Percentiles rank a stretch among this genome's conserved stretches.
These are phyloP conservation scores for Sphaerophoria rueppellii DNA, from an alignment of 2,888 invertebrate species.

Conservation along the genomic window DNA sequence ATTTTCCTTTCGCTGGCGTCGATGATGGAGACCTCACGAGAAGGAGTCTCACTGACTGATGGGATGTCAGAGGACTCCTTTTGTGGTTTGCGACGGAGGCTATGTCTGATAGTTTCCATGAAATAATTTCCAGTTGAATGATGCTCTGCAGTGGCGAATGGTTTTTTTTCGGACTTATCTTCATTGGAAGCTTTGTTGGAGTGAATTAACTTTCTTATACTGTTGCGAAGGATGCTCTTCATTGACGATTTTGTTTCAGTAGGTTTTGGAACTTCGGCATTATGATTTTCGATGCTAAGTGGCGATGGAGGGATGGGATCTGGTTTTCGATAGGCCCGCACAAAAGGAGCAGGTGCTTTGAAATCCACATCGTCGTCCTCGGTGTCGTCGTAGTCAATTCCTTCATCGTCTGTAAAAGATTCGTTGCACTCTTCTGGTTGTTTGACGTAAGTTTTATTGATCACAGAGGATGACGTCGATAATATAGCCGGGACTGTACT, in stretches of 20 bases:
- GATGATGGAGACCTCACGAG: slow-evolving; percentile 79
- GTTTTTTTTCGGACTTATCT: slow-evolving; percentile 56
- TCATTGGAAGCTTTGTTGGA: slow-evolving; percentile 67
- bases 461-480: background rate
- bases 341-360: slow-evolving; percentile 79
- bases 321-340: slow-evolving; percentile 79
- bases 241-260: slow-evolving; percentile 74
- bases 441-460: slow-evolving; percentile 21
- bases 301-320: slow-evolving; percentile 44
- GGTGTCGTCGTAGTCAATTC: slow-evolving; percentile 74
- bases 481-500: background rate
- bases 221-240: slow-evolving; percentile 79
- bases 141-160: slow-evolving; percentile 30
- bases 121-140: slow-evolving; percentile 73
- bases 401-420: slow-evolving; percentile 57
- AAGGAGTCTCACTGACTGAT: slow-evolving; percentile 10
- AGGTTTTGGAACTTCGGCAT: slow-evolving; percentile 76
- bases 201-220: slow-evolving; percentile 79
- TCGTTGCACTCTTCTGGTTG: slow-evolving; percentile 4
- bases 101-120: slow-evolving; percentile 78
- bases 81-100: slow-evolving; percentile 78
- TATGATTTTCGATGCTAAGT: slow-evolving; percentile 56
- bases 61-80: slow-evolving; percentile 51
- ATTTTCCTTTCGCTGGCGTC: slow-evolving; percentile 79
- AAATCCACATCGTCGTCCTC: slow-evolving; percentile 77